Conservation (phyloP, 2,888 invertebrate species). For the Mimachlamys varia region DNA sequence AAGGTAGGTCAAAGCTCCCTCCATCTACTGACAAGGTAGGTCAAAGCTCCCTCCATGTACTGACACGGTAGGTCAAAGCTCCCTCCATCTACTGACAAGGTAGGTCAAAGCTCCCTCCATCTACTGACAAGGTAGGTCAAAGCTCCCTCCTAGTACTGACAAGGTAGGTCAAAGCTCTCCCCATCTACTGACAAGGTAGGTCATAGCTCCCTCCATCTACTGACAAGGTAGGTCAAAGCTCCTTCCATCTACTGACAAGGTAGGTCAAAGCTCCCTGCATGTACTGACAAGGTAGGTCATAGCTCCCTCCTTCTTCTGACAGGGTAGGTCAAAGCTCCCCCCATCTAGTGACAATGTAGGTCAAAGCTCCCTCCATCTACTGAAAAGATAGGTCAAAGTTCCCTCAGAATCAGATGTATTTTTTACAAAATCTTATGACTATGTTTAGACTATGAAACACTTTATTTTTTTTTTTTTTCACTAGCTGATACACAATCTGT, state of each 20-base stretch:
- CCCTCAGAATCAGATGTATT: no score
- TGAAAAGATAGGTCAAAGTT: no score
- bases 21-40: slow-evolving; percentile 70
- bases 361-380: background rate
- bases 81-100: background rate
- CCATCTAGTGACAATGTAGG: background rate
- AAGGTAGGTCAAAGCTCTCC: slow-evolving; percentile 59
- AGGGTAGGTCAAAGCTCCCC: slow-evolving; percentile 60
- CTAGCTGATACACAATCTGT: no score
- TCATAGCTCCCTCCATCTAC: background rate
- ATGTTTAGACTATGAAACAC: no score
- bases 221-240: background rate
- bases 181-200: slow-evolving; percentile 64
- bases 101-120: background rate
- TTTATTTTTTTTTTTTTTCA: no score
- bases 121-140: no score
- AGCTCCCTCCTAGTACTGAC: no score
- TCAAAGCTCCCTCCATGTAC: background rate
- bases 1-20: no score
- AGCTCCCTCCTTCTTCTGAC: no score
- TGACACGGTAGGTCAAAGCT: slow-evolving; percentile 62
- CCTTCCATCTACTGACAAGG: background rate
- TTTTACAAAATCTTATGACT: no score
- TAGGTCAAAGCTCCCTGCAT: no score
- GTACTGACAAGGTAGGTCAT: background rate